phyloP scores from a whole-genome alignment of 2,797 vertebrate species.

The Uromys caudimaculatus region DNA sequence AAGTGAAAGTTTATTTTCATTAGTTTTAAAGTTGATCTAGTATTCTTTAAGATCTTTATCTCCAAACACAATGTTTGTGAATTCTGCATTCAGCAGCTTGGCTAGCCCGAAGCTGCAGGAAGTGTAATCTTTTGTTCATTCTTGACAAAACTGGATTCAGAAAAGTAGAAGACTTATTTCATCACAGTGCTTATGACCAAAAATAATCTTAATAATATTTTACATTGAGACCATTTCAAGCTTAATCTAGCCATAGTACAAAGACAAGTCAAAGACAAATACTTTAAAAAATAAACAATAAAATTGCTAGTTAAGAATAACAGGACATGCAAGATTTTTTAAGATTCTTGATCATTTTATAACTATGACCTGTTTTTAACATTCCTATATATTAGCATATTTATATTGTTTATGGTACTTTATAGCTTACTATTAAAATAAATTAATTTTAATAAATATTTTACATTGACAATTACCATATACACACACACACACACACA shows the following conservation, averaged over 20 bases:
- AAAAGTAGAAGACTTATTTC: background rate
- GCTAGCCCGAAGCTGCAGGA: background rate
- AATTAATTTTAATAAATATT: background rate
- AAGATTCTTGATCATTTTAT: background rate
- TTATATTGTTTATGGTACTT: background rate
- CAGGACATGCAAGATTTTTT: background rate
- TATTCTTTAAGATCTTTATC: constrained; percentile 58
- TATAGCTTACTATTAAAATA: background rate
- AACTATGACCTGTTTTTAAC: background rate
- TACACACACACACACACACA: too few relatives aligned
- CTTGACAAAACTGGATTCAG: constrained; percentile 21
- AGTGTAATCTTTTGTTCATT: background rate
- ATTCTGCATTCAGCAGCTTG: background rate
- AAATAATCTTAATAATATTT: background rate
- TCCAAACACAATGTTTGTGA: constrained; percentile 48
- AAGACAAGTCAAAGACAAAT: background rate
- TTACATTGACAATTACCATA: background rate
- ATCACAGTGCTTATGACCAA: background rate
- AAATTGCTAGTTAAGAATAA: background rate
- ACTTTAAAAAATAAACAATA: background rate
- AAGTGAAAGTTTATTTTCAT: constrained; percentile 40
- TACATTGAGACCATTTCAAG: constrained; percentile 18
- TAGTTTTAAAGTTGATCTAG: constrained; percentile 59
- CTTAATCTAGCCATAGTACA: background rate
- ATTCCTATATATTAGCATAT: background rate